These are phyloP conservation scores for Sabatieria punctata DNA, from an alignment of 2,888 invertebrate genomes.

Conservation along the genomic window DNA sequence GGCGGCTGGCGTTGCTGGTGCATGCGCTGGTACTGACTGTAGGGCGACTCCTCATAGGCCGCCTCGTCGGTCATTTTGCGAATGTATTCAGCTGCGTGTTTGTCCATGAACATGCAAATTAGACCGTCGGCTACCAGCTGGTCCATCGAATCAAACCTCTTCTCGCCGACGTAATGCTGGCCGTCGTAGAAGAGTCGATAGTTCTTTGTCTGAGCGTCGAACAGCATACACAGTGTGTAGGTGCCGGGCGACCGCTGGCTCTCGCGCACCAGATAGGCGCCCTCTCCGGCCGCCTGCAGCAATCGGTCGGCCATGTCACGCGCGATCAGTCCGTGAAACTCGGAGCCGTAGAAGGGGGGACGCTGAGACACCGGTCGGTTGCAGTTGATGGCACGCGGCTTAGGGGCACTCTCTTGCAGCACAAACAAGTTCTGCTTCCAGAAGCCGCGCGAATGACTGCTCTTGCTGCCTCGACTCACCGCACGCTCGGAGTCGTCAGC, in stretches of 20 bases:
- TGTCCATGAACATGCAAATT: constrained; percentile 70
- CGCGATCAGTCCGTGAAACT: constrained; percentile 65
- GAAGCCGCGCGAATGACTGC: too few relatives aligned
- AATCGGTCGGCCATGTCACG: constrained; percentile 56
- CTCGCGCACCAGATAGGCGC: constrained; percentile 65
- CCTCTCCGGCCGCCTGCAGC: constrained; percentile 46
- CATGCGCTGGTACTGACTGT: constrained; percentile 32
- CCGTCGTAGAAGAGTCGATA: constrained; percentile 42
- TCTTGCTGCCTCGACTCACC: too few relatives aligned
- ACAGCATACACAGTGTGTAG: constrained; percentile 66
- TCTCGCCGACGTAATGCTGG: constrained; percentile 56
- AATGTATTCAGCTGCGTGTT: constrained; percentile 57
- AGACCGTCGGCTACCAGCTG: constrained; percentile 79
- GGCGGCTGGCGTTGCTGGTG: not conserved
- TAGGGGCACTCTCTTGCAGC: constrained; percentile 26
- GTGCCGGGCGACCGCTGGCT: constrained; percentile 56
- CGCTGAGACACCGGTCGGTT: constrained; percentile 11
- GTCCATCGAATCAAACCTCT: constrained; percentile 59
- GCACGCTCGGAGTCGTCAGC: too few relatives aligned
- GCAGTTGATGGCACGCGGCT: constrained; percentile 19
- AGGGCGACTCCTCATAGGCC: constrained; percentile 69
- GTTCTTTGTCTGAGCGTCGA: constrained; percentile 35
- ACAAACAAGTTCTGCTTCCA: constrained; percentile 22
- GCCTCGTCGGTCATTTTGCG: constrained; percentile 61
- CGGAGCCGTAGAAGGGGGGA: constrained; percentile 22